phyloP scores from a whole-genome alignment of 2,888 invertebrate genomes.

The Cheilosia variabilis region DNA sequence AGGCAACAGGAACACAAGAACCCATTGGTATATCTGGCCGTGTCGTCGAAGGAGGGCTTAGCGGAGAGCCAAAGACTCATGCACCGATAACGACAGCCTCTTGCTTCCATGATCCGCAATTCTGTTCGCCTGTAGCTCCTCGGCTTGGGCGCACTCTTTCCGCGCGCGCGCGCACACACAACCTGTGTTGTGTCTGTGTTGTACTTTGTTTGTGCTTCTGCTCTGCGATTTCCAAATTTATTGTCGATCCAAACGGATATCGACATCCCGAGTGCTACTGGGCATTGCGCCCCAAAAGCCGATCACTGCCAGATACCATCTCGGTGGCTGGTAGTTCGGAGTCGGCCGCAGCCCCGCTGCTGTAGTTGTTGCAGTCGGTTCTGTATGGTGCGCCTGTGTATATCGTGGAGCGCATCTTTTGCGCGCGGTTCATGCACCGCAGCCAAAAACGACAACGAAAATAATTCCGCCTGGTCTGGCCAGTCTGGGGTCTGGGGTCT shows the following conservation, averaged over 20 bases:
- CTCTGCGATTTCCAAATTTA: slow-evolving; percentile 78
- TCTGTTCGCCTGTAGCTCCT: slow-evolving; percentile 68
- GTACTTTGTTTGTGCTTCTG: slow-evolving; percentile 75
- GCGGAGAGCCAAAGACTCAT: slow-evolving; percentile 36
- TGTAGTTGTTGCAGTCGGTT: slow-evolving; percentile 11
- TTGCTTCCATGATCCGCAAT: slow-evolving; percentile 68
- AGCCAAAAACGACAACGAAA: background rate
- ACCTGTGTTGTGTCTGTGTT: slow-evolving; percentile 59
- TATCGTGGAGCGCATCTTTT: slow-evolving; percentile 69
- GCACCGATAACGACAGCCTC: slow-evolving; percentile 64
- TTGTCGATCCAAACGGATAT: slow-evolving; percentile 79
- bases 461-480: slow-evolving; percentile 53
- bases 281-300: slow-evolving; percentile 77
- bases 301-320: slow-evolving; percentile 72
- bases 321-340: background rate
- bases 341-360: slow-evolving; percentile 19
- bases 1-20: slow-evolving; percentile 49
- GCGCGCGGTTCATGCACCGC: slow-evolving; percentile 61
- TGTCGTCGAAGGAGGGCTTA: background rate
- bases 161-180: slow-evolving; percentile 2
- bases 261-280: slow-evolving; percentile 79
- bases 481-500: background rate
- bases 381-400: slow-evolving; percentile 29
- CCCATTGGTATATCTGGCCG: background rate
- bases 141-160: slow-evolving; percentile 44